Base-by-base conservation (phyloP, 2,888 invertebrate species). In the Thecocarcelia acutangulata region DNA sequence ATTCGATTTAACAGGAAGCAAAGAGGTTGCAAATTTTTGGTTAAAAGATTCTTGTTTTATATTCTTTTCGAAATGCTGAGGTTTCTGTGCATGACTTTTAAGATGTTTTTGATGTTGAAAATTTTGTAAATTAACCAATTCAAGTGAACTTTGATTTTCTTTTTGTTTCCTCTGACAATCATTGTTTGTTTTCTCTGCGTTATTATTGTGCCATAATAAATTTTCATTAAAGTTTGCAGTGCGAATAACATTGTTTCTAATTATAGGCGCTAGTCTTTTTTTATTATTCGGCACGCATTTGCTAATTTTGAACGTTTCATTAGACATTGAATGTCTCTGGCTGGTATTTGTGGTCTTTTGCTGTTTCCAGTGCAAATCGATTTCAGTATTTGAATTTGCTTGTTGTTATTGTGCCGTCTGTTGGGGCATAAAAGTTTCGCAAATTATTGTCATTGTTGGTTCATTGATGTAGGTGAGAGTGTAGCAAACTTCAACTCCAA, bases 221-320 rank as follows among this genome's bases (percentile, higher is more conserved):
- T 76, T 73, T 63, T 13, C 37, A 59, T 61, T 59, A 2, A 58
- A 59, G 6, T 78, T 33, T 5, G 37, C n/a, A 11, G 48, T 64
- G 37, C n/a, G 21, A 12, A 44, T 44, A 15, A 56, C n/a, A 59
- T 59, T 69, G 37, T 44, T 50, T 19, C 50, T 50, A 44, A 40
- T 68, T 77, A 15, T 11, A 5, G 40, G 3, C 37, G 21, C n/a
- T 40, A 15, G 6, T 56, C 15, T 52, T 37, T 13, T 59, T 17
- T 37, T 72, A 50, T 63, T 74, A 74, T 68, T 66, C 37, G 83
- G 24, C 83, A 59, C 2, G 46, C 15, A 64, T 40, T 59, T 69
- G 56, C 44, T 17, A 11, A 8, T 9, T 15, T 59, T 37, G 8
- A 21, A 46, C 52, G 50, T 75, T 21, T 68, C 75, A 19, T 42